Base-by-base conservation (phyloP, 2,888 invertebrate genomes). In the Erebia palarica region DNA sequence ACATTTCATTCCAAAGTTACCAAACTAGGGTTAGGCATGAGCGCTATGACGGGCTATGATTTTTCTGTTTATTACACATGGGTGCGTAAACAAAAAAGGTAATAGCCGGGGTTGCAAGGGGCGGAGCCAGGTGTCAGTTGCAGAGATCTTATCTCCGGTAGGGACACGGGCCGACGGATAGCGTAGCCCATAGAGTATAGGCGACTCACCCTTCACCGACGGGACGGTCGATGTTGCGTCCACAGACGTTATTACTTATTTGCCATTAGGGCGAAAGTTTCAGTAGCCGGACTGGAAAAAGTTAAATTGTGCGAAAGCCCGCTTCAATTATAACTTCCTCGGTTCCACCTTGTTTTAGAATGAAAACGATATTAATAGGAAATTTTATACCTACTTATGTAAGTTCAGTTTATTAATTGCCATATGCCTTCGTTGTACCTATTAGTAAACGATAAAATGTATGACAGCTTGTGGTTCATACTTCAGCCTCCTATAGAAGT, bases 51-150 rank as follows among this genome's bases (percentile, higher is more conserved):
- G 63, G 63, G 63, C 63, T 63, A 72, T 69, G 70, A 73, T 76
- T 76, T 76, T 72, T 71, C 72, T 76, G 74, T 73, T 75, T 74
- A 73, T 71, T 74, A 65, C 75, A 76, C 73, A 69, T 75, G 71
- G 74, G 78, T 78, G 76, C 76, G 77, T 80, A 80, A 82, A 83
- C 82, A 85, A 86, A 84, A 83, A 84, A 76, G 76, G 76, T 78
- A 76, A 77, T 80, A 81, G 78, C 74, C 77, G 82, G 89, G 90
- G 87, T 80, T 84, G 83, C 73, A 73, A 73, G 78, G 84, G 92
- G 92, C 90, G 91, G 86, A 83, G 91, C 89, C 89, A 88, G 91
- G 90, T 93, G 92, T 92, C 92, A 89, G 78, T 74, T 80, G 85
- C 92, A 91, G 81, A 84, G 91, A 91, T 90, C 89, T 90, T 91